phyloP scores from a whole-genome alignment of 2,888 invertebrate genomes.

The Pteria penguin region DNA sequence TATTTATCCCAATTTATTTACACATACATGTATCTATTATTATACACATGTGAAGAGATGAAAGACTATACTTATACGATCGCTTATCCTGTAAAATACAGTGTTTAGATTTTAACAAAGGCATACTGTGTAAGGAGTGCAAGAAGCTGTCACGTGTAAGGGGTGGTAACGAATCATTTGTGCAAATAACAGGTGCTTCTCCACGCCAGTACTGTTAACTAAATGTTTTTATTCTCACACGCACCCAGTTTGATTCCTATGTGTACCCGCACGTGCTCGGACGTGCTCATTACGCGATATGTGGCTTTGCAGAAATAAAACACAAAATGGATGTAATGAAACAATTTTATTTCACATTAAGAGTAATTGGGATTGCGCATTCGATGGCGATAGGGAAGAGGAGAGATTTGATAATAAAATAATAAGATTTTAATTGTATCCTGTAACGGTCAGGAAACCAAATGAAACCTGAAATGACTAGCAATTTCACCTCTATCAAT shows the following conservation, averaged over 20 bases:
- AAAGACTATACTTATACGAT: no score
- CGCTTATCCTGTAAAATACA: no score
- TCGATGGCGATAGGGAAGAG: not conserved
- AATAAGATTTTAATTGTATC: not conserved
- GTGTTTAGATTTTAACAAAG: no score
- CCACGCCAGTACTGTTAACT: not conserved
- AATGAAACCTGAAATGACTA: not conserved
- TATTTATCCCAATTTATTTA: no score
- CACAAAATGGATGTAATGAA: not conserved
- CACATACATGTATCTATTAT: no score
- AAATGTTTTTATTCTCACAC: not conserved
- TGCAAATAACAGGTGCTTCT: not conserved
- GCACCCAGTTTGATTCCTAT: not conserved
- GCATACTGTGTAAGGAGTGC: no score
- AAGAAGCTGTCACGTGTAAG: no score
- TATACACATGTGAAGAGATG: no score
- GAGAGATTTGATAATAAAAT: not conserved
- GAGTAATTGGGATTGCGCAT: not conserved
- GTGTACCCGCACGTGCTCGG: not conserved
- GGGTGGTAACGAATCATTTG: no score
- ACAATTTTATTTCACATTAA: not conserved
- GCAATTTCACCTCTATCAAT: conserved; percentile 23
- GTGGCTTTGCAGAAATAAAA: not conserved
- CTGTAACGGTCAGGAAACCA: not conserved
- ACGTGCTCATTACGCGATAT: not conserved